Conservation (phyloP, 2,797 vertebrate genomes). For the Lacerta bilineata region DNA sequence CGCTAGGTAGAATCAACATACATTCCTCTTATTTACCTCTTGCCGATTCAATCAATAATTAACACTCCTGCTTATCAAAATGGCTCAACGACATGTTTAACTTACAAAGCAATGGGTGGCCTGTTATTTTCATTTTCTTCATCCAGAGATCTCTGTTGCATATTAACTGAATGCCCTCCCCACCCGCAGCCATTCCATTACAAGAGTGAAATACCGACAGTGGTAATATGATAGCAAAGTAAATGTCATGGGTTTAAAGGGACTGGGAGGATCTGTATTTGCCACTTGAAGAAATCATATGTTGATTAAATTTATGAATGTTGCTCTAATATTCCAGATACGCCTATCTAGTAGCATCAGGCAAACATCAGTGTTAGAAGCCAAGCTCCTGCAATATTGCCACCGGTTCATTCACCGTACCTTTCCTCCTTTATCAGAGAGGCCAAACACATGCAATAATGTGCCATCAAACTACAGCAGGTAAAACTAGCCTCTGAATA, state of each 20-base stretch:
- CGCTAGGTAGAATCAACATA: not conserved
- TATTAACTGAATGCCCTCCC: conserved; percentile 41
- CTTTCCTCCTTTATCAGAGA: conserved; percentile 34
- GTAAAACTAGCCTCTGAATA: conserved; percentile 58
- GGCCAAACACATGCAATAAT: conserved; percentile 51
- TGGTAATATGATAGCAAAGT: conserved; percentile 56
- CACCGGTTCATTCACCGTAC: conserved; percentile 33
- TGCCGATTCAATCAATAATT: conserved; percentile 36
- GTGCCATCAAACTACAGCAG: conserved; percentile 49
- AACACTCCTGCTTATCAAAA: conserved; percentile 39
- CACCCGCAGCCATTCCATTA: conserved; percentile 43
- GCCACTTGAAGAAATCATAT: conserved; percentile 57
- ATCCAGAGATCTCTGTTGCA: conserved; percentile 27
- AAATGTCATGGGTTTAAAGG: conserved; percentile 57
- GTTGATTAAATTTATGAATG: conserved; percentile 70
- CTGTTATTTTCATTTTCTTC: conserved; percentile 52
- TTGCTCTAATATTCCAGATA: conserved; percentile 62
- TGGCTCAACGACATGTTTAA: conserved; percentile 40
- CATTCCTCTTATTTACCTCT: conserved; percentile 22
- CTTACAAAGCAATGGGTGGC: conserved; percentile 19
- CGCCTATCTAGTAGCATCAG: conserved; percentile 56
- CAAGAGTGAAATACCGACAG: conserved; percentile 60
- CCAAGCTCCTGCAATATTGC: conserved; percentile 47
- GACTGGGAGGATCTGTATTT: conserved; percentile 58
- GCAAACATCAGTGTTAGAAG: conserved; percentile 59